phyloP scores from a whole-genome alignment of 2,797 vertebrate species.

The Acridotheres tristis region DNA sequence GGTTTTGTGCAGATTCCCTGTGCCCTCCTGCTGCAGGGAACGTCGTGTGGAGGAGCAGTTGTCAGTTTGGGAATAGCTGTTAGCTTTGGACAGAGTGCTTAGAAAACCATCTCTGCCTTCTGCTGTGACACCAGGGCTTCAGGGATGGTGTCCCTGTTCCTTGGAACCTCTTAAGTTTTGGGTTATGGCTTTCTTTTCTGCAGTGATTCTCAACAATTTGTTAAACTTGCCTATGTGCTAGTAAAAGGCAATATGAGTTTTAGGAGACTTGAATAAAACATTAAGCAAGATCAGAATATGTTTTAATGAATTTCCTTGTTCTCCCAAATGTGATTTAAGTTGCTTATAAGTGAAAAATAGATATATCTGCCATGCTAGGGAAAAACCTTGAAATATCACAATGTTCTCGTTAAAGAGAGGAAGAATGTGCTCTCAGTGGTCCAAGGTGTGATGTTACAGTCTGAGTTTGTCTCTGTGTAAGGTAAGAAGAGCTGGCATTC shows the following conservation, averaged over 20 bases:
- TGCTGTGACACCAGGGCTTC: background rate
- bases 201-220: background rate
- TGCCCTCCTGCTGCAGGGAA: background rate
- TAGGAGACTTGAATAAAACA: background rate
- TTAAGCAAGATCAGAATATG: background rate
- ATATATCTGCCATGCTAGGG: background rate
- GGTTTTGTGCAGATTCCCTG: background rate
- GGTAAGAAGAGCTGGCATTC: background rate
- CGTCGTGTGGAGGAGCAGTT: background rate
- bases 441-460: background rate
- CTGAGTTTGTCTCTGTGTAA: background rate
- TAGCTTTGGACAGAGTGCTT: background rate
- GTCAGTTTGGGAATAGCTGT: background rate
- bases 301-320: background rate
- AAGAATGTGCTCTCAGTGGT: background rate
- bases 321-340: background rate
- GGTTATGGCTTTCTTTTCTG: background rate
- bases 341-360: background rate
- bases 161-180: background rate
- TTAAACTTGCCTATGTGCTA: background rate
- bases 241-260: background rate
- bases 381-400: background rate
- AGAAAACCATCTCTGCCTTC: background rate
- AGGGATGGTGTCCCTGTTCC: rapidly evolving
- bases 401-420: background rate